phyloP scores from a whole-genome alignment of 1,140 invertebrate species.

The Conopomorpha cramerella region DNA sequence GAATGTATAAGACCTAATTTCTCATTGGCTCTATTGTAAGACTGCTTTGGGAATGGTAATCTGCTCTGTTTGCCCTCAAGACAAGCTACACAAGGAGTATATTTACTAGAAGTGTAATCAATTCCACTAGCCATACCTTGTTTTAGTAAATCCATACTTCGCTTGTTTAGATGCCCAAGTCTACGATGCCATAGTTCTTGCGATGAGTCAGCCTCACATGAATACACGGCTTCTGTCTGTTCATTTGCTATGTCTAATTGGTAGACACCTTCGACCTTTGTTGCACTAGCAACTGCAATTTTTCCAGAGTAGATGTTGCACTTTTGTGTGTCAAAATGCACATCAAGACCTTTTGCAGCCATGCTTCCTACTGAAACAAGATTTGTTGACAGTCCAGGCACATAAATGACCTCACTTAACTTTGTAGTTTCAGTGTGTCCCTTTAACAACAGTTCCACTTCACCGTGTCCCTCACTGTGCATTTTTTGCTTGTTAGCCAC shows the following conservation, averaged over 20 bases:
- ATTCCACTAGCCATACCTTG: constrained; percentile 13
- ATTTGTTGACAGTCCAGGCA: constrained; percentile 13
- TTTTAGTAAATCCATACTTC: constrained; percentile 11
- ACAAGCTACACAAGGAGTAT: constrained; percentile 9
- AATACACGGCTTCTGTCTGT: background rate
- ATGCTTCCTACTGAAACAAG: constrained; percentile 12
- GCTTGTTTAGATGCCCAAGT: constrained; percentile 9
- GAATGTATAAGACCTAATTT: constrained; percentile 17
- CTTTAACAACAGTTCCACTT: constrained; percentile 6
- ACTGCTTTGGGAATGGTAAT: constrained; percentile 10
- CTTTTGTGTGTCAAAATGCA: constrained; percentile 9
- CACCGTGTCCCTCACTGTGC: constrained; percentile 5
- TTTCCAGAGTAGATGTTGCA: constrained; percentile 11
- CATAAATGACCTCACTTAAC: constrained; percentile 13
- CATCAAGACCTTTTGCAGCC: constrained; percentile 10
- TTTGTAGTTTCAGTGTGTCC: constrained; percentile 5
- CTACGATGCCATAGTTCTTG: constrained; percentile 8
- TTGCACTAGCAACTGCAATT: constrained; percentile 9
- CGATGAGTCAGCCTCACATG: constrained; percentile 1
- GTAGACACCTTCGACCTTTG: constrained; percentile 10
- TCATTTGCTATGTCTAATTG: constrained; percentile 7
- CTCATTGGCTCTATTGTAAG: constrained; percentile 8
- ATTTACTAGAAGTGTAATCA: constrained; percentile 6
- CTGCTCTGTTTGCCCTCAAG: constrained; percentile 6
- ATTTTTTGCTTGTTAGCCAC: constrained; percentile 11